phyloP scores from a whole-genome alignment of 1,140 invertebrate genomes.

The Anagrus nilaparvatae region DNA sequence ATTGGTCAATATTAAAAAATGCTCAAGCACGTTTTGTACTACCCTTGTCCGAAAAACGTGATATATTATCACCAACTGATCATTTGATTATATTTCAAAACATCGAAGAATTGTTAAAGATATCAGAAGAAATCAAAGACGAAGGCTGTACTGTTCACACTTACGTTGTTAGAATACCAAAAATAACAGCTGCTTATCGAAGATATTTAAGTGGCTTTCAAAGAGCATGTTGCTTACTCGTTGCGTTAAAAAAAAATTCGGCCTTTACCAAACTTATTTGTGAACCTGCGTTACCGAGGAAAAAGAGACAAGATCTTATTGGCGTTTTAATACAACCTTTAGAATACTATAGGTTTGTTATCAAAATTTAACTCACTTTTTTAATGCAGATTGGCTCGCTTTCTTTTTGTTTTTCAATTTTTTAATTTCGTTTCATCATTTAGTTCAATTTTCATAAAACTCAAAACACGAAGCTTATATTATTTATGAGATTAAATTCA shows the following conservation, averaged over 20 bases:
- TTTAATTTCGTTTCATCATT: not conserved
- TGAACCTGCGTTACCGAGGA: slow-evolving; percentile 61
- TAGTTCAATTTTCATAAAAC: not conserved
- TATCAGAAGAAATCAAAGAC: slow-evolving; percentile 71
- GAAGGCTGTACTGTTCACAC: slow-evolving; percentile 62
- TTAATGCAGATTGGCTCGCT: no score
- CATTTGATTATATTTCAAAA: slow-evolving; percentile 74
- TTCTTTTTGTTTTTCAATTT: no score
- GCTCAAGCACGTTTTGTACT: slow-evolving; percentile 63
- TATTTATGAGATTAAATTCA: no score
- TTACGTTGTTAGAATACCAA: slow-evolving; percentile 60
- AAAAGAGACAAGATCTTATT: slow-evolving; percentile 69
- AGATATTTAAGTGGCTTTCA: slow-evolving; percentile 73
- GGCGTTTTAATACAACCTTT: slow-evolving; percentile 68
- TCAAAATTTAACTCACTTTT: no score
- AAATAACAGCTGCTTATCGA: slow-evolving; percentile 63
- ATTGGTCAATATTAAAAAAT: slow-evolving; percentile 61
- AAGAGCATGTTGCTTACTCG: slow-evolving; percentile 68
- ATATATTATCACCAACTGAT: slow-evolving; percentile 61
- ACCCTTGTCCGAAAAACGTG: slow-evolving; percentile 58
- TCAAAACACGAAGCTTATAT: no score
- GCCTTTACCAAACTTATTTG: slow-evolving; percentile 63
- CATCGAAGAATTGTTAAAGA: slow-evolving; percentile 64
- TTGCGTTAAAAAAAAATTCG: slow-evolving; percentile 46
- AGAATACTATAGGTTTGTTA: slow-evolving; percentile 58